Conservation (phyloP, 2,888 invertebrate species). For the Sinohyriopsis cumingii region DNA sequence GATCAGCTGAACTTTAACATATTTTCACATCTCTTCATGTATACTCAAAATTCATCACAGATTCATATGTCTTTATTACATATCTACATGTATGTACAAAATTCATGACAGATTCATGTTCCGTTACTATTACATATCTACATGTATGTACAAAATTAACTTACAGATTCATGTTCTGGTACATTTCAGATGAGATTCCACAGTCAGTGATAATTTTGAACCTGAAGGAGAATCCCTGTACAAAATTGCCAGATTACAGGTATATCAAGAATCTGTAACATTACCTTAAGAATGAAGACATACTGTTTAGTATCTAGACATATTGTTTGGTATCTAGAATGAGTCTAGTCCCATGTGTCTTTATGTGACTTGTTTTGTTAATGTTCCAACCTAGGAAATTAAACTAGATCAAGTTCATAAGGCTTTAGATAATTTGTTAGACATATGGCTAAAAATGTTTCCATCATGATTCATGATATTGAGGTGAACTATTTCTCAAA, state of each 20-base stretch:
- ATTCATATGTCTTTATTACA: not conserved
- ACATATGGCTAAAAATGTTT: no score
- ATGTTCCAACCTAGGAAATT: no score
- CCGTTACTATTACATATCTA: not conserved
- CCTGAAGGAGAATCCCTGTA: slow-evolving; percentile 59
- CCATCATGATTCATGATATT: no score
- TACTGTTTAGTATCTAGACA: not conserved
- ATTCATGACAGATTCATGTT: not conserved
- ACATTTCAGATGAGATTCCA: slow-evolving; percentile 61
- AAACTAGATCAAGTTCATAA: no score
- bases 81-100: not conserved
- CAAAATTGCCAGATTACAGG: slow-evolving; percentile 56
- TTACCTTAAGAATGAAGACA: not conserved
- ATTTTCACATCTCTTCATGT: no score
- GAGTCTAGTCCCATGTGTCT: no score
- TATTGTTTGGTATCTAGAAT: not conserved
- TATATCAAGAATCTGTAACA: slow-evolving; percentile 18
- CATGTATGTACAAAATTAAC: not conserved
- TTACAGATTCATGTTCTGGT: not conserved
- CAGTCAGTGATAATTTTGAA: slow-evolving; percentile 59
- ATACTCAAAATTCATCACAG: not conserved
- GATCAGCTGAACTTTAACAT: no score
- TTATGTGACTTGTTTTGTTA: no score
- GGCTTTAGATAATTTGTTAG: no score
- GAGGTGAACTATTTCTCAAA: no score